A percentile compares a stretch with the other conserved stretches of the same genome.
phyloP scores from a whole-genome alignment of 1,140 invertebrate species.

The Pogonomyrmex californicus region DNA sequence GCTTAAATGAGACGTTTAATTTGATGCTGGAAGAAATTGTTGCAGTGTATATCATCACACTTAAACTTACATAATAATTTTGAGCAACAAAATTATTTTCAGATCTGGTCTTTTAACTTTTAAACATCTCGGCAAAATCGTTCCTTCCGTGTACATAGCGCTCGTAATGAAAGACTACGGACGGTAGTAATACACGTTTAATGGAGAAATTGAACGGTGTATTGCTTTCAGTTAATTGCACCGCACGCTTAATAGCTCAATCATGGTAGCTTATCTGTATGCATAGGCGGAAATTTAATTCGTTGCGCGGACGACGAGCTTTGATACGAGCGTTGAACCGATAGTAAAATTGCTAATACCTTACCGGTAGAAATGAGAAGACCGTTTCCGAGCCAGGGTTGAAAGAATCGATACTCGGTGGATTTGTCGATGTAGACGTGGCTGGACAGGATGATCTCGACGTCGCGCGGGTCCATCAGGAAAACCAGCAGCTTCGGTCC shows the following conservation, averaged over 20 bases:
- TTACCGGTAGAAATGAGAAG: constrained; percentile 92
- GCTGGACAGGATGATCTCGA: constrained; percentile 92
- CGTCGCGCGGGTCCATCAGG: constrained; percentile 91
- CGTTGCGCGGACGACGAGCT: neutral
- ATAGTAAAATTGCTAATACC: constrained; percentile 62
- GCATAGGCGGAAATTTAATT: neutral
- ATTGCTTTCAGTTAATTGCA: neutral
- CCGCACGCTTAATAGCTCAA: neutral
- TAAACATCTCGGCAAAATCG: too few relatives aligned
- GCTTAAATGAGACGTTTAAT: too few relatives aligned
- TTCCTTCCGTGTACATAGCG: too few relatives aligned
- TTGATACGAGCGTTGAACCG: neutral
- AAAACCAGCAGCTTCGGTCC: constrained; percentile 92
- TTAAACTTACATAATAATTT: too few relatives aligned
- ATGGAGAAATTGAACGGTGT: neutral
- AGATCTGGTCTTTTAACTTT: too few relatives aligned
- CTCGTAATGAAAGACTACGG: neutral
- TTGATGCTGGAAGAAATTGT: too few relatives aligned
- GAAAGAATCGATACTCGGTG: constrained; percentile 91
- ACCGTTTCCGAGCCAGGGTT: constrained; percentile 92
- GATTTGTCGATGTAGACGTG: constrained; percentile 92
- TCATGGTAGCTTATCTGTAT: neutral
- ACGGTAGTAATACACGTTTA: neutral
- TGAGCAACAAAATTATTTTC: too few relatives aligned
- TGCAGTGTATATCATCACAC: too few relatives aligned